Evolutionary conservation across 2,113 vertebrate species (phyloP), one percentile per base, ranked within the genome.

Genomic region (Eonycteris spelaea): DNA sequence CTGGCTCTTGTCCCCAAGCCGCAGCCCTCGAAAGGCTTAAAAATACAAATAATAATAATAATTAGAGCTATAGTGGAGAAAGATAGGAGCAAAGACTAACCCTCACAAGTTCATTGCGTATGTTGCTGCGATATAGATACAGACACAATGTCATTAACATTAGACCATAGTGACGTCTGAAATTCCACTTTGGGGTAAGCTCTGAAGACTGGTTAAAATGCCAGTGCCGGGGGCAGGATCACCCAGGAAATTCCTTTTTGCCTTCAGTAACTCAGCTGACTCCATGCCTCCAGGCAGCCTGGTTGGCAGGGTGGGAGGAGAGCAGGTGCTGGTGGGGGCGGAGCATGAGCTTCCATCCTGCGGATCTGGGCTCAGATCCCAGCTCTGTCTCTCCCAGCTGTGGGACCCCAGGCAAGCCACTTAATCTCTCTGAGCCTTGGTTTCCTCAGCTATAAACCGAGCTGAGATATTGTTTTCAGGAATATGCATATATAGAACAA

Each of bases 281-380:
- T 77, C 63, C 61, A 33, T 38, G 71, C n/a, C 74, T 87, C 71
- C 40, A 6, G 65, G 59, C 22, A 70, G 75, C 28, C 57, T 48
- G 30, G 35, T 70, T 43, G 40, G 82, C 65, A 74, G 78, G 63
- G 48, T 38, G 10, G 5, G 18, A 92, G 48, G 61, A 70, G 38
- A 96, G 93, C 85, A 95, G 95, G 55, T 78, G 48, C 53, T 89
- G 22, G n/a, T 40, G 28, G 65, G 84, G 83, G 35, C 33, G 28
- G 51, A 93, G 53, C 26, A 14, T 26, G 68, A 86, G 45, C 13
- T 68, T 83, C 40, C 63, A 61, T 71, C 55, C 65, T 85, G 43
- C 48, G 61, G 91, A 21, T 75, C 55, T 91, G 91, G 87, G 71
- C 91, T 84, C 16, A 71, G 84, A 68, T 80, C 43, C 78, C 74